Base-by-base conservation (phyloP, 1,140 invertebrate genomes). In the Mya arenaria region DNA sequence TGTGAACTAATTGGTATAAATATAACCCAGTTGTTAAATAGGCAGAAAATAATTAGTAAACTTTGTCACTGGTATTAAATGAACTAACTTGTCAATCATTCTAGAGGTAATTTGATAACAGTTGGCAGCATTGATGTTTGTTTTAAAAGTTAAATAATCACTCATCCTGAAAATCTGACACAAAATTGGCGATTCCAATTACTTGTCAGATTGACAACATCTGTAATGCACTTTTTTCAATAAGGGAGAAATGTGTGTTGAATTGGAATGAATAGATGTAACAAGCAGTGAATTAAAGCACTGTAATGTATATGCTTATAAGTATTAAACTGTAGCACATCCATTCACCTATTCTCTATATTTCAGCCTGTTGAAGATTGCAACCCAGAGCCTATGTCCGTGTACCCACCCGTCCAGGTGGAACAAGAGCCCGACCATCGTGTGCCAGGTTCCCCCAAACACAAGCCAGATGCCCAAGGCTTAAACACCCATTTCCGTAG, bases 401-500 rank as follows among this genome's bases (percentile, higher is more conserved):
- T 52, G 5, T 19, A n/a, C 36, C n/a, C 23, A 10, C 15, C 32
- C 17, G 72, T 0, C 0, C 17, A 41, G 19, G 44, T 73, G 15
- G 56, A 75, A 28, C 32, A 17, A n/a, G 39, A 65, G 23, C 34
- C 32, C 25, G 73, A 82, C 25, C 75, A 63, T 25, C 60, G 63
- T 25, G 28, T 78, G 25, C 79, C 68, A 5, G 23, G 56, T 19
- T 82, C 69, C 0, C 58, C 79, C 56, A 41, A 68, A n/a, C 60
- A 62, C 56, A 60, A 60, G 23, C 39, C 73, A 10, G 65, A 68
- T 23, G 23, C 32, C 32, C 15, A 39, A 17, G 58, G 30, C 58
- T 17, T 4, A 30, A 56, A 63, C 37, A 87, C 96, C 25, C 97
- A 96, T 36, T 97, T 97, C 60, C 95, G 97, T 48, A 97, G 98